Conservation (phyloP, 2,113 vertebrate genomes). For the Ranitomeya imitator region DNA sequence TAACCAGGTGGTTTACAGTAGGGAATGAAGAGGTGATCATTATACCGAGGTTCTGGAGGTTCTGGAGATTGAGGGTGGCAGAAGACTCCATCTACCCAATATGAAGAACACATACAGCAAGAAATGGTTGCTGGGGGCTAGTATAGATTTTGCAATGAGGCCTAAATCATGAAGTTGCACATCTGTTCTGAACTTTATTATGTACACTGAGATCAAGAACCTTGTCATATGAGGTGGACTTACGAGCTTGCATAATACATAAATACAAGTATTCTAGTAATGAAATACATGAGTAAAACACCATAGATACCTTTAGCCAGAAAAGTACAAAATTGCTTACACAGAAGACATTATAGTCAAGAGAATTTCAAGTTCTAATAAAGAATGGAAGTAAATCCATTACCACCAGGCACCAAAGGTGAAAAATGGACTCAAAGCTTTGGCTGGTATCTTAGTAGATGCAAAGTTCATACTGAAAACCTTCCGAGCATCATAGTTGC, state of each 20-base stretch:
- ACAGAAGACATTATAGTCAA: no score
- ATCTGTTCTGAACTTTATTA: neutral
- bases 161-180: neutral
- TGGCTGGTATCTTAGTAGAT: no score
- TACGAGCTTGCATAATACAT: neutral
- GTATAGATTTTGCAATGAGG: neutral
- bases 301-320: no score
- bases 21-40: neutral
- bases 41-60: neutral
- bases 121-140: neutral
- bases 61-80: neutral
- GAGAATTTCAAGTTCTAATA: no score
- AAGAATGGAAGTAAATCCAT: neutral
- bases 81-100: neutral
- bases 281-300: no score
- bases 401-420: no score
- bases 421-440: no score
- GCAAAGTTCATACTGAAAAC: no score
- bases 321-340: no score
- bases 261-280: neutral
- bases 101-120: neutral
- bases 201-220: neutral
- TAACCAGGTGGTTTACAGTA: neutral
- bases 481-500: no score
- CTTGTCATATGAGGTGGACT: no score